Conservation (phyloP, 1,140 invertebrate species). For the Gyrodactylus salaris region DNA sequence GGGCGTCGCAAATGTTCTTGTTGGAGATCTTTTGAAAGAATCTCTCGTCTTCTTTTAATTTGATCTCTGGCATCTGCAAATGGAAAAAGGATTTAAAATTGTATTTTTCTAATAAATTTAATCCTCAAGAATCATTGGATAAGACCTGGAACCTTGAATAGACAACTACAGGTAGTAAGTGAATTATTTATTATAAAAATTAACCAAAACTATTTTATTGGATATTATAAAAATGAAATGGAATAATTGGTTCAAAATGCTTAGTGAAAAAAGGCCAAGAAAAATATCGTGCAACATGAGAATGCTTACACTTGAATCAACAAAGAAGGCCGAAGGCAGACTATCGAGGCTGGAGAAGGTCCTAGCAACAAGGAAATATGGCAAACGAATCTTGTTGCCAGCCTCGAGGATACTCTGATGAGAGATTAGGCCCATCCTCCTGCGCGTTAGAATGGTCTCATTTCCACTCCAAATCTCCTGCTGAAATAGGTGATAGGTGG, state of each 20-base stretch:
- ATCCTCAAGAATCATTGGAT: too few species aligned
- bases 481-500: not conserved
- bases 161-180: too few species aligned
- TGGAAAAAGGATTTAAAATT: not conserved
- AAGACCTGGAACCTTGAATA: too few species aligned
- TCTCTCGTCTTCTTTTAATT: not conserved
- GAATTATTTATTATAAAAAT: too few species aligned
- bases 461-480: not conserved
- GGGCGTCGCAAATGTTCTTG: not conserved
- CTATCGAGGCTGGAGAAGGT: not conserved
- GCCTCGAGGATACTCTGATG: not conserved
- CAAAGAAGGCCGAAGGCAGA: not conserved
- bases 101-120: not conserved
- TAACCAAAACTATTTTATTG: too few species aligned
- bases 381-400: not conserved
- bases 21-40: not conserved
- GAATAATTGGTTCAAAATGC: too few species aligned
- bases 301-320: not conserved
- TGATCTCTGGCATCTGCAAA: not conserved
- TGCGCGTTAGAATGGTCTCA: too few species aligned
- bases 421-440: not conserved
- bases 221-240: too few species aligned
- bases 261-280: too few species aligned
- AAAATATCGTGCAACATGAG: too few species aligned
- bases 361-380: not conserved